Base-by-base conservation (phyloP, 2,888 invertebrate species). In the Aspidapion aeneum region DNA sequence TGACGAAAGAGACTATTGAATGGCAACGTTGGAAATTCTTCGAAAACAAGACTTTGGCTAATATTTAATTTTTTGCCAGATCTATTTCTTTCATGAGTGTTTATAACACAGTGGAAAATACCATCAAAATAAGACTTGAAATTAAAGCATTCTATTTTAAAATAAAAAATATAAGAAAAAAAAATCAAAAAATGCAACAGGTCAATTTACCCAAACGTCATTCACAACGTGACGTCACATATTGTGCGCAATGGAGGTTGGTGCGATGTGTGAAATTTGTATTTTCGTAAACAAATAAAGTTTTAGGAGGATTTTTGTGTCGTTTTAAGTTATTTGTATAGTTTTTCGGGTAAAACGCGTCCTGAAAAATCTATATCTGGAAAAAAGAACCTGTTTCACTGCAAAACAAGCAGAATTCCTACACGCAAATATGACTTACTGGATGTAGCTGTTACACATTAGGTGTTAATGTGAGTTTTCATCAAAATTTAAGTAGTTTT, bases 401-500 rank as follows among this genome's bases (percentile, higher is more conserved):
- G 12, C 3, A 3, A 12, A 35, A 35, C 3, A 35, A 35, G 35
- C 12, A 3, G 3, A 35, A 35, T 7, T 7, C 3, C 35, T 35
- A 12, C 12, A 35, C 12, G 5, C 35, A 3, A 35, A 12, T 3
- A 67, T 64, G 70, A 66, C 71, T n/a, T 74, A 71, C 72, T 68
- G 73, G 70, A 71, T 70, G 69, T 70, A 73, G 70, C 72, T 72
- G 73, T 72, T 72, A 71, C 70, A 72, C 69, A 69, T 66, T 18
- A 35, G 35, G 35, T 7, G 3, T 35, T 35, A 35, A 35, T 35
- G 35, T 35, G 35, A 35, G 35, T 35, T 35, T 35, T 35, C 35
- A 35, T 35, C 35, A 35, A 35, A n/a, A 35, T 35, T 35, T 35
- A 35, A 3, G 3, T 35, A 7, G 12, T 35, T 35, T 35, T 35